phyloP scores from a whole-genome alignment of 2,113 vertebrate species.

The human region DNA sequence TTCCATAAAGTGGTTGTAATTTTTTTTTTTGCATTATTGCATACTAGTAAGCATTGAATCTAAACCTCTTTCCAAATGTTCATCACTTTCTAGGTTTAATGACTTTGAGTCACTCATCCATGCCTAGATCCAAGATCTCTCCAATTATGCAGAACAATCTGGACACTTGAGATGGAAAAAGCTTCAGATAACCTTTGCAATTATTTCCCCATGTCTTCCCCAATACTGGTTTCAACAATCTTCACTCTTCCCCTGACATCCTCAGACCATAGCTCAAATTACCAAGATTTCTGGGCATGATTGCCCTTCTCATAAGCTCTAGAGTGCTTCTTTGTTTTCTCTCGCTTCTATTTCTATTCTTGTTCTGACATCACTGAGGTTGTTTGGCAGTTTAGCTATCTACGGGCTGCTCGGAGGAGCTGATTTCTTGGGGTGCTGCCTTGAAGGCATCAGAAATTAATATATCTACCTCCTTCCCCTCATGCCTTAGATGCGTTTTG shows the following conservation, averaged over 20 bases:
- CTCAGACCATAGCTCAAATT: background rate
- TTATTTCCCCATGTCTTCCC: background rate
- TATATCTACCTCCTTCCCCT: background rate
- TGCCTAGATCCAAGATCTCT: background rate
- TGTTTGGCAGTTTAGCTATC: background rate
- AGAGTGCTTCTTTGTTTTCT: background rate
- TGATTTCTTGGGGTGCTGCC: background rate
- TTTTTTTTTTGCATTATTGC: constrained; percentile 16
- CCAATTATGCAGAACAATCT: background rate
- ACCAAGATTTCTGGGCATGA: background rate
- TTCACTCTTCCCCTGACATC: background rate
- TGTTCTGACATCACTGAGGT: background rate
- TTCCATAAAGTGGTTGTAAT: background rate
- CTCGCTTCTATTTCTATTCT: background rate
- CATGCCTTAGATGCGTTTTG: background rate
- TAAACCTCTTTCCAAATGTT: background rate
- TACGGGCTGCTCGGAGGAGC: background rate
- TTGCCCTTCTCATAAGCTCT: background rate
- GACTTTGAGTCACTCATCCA: background rate
- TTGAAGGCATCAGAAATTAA: background rate
- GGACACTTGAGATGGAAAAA: background rate
- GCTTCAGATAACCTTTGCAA: background rate
- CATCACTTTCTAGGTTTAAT: background rate
- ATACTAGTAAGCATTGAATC: background rate
- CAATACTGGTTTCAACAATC: background rate